Conservation (phyloP, 2,113 vertebrate genomes). For the Xenopus borealis region DNA sequence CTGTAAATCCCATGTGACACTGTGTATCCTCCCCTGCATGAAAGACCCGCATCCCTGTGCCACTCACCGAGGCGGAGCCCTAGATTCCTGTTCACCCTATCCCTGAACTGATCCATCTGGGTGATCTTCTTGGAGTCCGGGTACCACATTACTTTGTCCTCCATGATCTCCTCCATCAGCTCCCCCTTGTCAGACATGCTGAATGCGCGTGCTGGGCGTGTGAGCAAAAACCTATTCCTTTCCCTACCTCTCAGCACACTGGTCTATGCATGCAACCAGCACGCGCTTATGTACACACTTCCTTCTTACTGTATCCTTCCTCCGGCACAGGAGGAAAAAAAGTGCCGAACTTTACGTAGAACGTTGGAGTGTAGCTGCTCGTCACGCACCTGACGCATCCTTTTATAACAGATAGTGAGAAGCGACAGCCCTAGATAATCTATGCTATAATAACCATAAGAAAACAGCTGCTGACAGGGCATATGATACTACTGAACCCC, state of each 20-base stretch:
- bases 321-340: conserved; percentile 48
- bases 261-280: background rate
- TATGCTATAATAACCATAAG: no score
- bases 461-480: no score
- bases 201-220: background rate
- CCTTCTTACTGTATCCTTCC: conserved; percentile 51
- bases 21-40: no score
- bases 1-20: no score
- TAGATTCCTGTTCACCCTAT: conserved; percentile 70
- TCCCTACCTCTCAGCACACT: background rate
- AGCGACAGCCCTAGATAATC: no score
- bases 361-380: no score
- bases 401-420: no score
- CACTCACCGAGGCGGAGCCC: conserved; percentile 85
- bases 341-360: conserved; percentile 40
- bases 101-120: conserved; percentile 85
- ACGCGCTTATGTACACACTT: background rate
- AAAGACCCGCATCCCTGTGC: background rate
- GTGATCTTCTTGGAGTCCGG: conserved; percentile 89
- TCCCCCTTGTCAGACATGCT: conserved; percentile 79
- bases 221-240: background rate
- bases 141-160: conserved; percentile 87
- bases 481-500: no score
- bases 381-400: no score
- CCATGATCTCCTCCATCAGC: conserved; percentile 78